phyloP scores from a whole-genome alignment of 1,140 invertebrate genomes.

The Drosophila kohkoa region DNA sequence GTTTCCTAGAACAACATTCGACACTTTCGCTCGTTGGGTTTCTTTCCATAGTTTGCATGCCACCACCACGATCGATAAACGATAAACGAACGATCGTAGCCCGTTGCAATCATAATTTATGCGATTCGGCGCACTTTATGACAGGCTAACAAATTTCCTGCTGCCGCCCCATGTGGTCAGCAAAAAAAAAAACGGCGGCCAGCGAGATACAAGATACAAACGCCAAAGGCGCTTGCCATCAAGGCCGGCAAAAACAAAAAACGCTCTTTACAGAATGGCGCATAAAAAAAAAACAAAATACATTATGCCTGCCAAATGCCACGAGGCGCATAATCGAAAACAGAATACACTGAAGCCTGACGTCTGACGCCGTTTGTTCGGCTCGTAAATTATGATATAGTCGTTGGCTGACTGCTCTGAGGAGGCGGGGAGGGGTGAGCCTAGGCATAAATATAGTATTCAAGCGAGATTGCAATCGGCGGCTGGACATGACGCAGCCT shows the following conservation, averaged over 20 bases:
- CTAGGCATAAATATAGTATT: constrained; percentile 67
- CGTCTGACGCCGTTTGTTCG: constrained; percentile 54
- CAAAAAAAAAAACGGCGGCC: constrained; percentile 44
- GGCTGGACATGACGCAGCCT: constrained; percentile 37
- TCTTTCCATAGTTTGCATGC: constrained; percentile 27
- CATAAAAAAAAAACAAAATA: constrained; percentile 18
- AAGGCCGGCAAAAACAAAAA: constrained; percentile 52
- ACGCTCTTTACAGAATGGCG: constrained; percentile 19
- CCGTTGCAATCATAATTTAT: constrained; percentile 71
- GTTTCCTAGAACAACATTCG: constrained; percentile 56
- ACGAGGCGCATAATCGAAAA: constrained; percentile 78
- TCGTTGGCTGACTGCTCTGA: constrained; percentile 5
- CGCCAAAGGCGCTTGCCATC: constrained; percentile 67
- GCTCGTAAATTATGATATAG: constrained; percentile 78
- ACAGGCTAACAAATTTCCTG: constrained; percentile 78
- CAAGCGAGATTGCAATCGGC: constrained; percentile 69
- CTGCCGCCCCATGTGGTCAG: constrained; percentile 65
- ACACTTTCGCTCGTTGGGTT: constrained; percentile 65
- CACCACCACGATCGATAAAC: constrained; percentile 72
- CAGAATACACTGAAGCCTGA: constrained; percentile 74
- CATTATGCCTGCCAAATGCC: constrained; percentile 56
- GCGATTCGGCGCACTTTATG: constrained; percentile 76
- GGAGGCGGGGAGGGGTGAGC: not conserved
- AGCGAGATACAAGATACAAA: constrained; percentile 67
- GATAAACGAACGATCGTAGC: constrained; percentile 55